Evolutionary conservation across 1,140 invertebrate species (phyloP).

Genomic region (Leptoteleia sp.): DNA sequence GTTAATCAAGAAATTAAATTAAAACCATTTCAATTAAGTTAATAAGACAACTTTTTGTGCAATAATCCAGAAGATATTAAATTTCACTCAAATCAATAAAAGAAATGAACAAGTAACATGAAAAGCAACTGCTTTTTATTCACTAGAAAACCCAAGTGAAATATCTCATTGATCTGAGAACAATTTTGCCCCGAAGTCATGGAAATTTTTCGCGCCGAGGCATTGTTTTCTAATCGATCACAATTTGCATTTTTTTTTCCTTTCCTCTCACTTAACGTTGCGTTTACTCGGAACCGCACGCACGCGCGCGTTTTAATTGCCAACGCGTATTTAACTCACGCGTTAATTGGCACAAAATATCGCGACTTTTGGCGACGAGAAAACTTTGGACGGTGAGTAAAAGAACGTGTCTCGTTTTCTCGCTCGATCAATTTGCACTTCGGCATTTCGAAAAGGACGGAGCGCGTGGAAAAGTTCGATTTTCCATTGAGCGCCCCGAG

Average conservation of each 20-base stretch:
- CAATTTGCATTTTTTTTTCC: slow-evolving; percentile 22
- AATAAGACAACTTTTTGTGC: too few species aligned
- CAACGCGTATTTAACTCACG: slow-evolving; percentile 35
- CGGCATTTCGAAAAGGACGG: too few species aligned
- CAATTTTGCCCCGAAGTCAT: not conserved
- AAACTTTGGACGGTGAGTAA: slow-evolving; percentile 40
- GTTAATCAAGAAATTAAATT: too few species aligned
- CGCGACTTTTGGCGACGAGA: slow-evolving; percentile 7
- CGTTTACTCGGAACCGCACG: slow-evolving; percentile 28
- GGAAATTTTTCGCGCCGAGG: slow-evolving; percentile 19
- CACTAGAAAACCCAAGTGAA: too few species aligned
- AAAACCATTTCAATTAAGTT: too few species aligned
- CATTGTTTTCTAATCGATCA: slow-evolving; percentile 23
- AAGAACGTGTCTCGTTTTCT: too few species aligned
- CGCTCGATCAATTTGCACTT: too few species aligned
- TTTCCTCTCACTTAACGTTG: not conserved
- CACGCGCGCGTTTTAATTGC: slow-evolving; percentile 6
- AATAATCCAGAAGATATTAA: too few species aligned
- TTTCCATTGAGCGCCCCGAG: not conserved
- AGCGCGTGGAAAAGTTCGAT: slow-evolving; percentile 6
- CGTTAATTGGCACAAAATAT: slow-evolving; percentile 29
- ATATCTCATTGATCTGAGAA: too few species aligned
- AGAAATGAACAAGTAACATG: too few species aligned
- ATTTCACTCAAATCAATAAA: too few species aligned
- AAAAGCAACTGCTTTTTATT: too few species aligned